These are phyloP conservation scores for Lasioglossum lativentre DNA, from an alignment of 2,888 invertebrate genomes.

Conservation along the genomic window DNA sequence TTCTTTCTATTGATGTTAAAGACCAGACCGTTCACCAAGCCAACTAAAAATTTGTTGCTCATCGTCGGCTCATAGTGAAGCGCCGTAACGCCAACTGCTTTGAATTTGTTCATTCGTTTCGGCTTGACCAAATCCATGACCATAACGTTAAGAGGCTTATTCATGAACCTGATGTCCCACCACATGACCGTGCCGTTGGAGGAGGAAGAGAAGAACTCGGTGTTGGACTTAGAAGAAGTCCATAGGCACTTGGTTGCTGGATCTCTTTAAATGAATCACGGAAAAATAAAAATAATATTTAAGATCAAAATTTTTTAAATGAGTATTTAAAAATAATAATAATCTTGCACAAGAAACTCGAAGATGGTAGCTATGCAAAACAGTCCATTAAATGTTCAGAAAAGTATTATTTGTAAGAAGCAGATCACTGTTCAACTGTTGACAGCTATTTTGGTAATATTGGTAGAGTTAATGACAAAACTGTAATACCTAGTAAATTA, in stretches of 20 bases:
- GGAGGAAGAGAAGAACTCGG: slow-evolving; percentile 96
- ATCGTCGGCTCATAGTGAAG: slow-evolving; percentile 93
- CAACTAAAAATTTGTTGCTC: slow-evolving; percentile 92
- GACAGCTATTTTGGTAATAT: background rate
- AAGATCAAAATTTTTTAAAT: background rate
- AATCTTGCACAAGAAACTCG: too few species aligned
- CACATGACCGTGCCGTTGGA: slow-evolving; percentile 95
- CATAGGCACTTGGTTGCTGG: slow-evolving; percentile 88
- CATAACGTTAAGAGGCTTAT: slow-evolving; percentile 89
- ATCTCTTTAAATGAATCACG: slow-evolving; percentile 30
- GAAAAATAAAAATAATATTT: background rate
- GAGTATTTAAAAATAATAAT: background rate
- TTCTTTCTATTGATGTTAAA: slow-evolving; percentile 88
- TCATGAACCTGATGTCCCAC: slow-evolving; percentile 93
- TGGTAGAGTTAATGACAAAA: background rate
- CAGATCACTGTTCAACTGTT: too few species aligned
- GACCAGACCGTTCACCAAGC: slow-evolving; percentile 88
- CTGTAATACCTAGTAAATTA: background rate
- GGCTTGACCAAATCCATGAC: slow-evolving; percentile 89
- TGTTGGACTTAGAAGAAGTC: slow-evolving; percentile 96
- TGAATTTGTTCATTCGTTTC: slow-evolving; percentile 86
- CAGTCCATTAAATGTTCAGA: too few species aligned
- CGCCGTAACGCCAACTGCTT: slow-evolving; percentile 90
- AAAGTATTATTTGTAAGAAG: too few species aligned
- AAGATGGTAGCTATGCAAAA: too few species aligned